phyloP scores from a whole-genome alignment of 2,888 invertebrate species.

The Opisthograptis luteolata region DNA sequence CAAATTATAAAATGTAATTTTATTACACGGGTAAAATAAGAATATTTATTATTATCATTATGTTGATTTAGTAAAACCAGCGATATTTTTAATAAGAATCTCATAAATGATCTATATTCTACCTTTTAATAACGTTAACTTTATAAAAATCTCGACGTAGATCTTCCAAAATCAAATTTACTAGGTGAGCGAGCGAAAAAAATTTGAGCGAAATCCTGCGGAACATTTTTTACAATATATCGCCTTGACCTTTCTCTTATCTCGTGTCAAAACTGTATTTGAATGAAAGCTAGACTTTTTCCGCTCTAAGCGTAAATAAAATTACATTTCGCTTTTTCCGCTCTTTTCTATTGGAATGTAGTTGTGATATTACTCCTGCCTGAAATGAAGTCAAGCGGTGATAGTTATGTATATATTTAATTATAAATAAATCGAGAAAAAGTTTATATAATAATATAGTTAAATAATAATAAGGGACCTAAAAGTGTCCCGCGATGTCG shows the following conservation, averaged over 20 bases:
- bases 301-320: conserved; percentile 5
- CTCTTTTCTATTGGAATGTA: conserved; percentile 24
- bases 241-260: neutral
- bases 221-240: too few relatives aligned
- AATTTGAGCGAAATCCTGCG: conserved; percentile 7
- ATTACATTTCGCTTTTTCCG: conserved; percentile 10
- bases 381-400: conserved; percentile 29
- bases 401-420: conserved; percentile 30
- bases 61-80: too few relatives aligned
- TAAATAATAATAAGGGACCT: conserved; percentile 31
- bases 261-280: neutral
- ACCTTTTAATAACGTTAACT: too few relatives aligned
- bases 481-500: conserved; percentile 28
- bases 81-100: too few relatives aligned
- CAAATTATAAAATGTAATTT: too few relatives aligned
- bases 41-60: too few relatives aligned
- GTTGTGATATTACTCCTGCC: conserved; percentile 41
- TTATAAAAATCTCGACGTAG: too few relatives aligned
- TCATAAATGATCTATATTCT: too few relatives aligned
- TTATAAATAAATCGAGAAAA: conserved; percentile 9
- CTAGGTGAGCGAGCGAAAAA: conserved; percentile 14
- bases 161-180: conserved; percentile 8
- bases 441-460: conserved; percentile 9
- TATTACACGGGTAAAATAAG: too few relatives aligned
- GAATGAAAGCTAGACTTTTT: neutral